phyloP scores from a whole-genome alignment of 2,888 invertebrate genomes.

The Clivina fossor region DNA sequence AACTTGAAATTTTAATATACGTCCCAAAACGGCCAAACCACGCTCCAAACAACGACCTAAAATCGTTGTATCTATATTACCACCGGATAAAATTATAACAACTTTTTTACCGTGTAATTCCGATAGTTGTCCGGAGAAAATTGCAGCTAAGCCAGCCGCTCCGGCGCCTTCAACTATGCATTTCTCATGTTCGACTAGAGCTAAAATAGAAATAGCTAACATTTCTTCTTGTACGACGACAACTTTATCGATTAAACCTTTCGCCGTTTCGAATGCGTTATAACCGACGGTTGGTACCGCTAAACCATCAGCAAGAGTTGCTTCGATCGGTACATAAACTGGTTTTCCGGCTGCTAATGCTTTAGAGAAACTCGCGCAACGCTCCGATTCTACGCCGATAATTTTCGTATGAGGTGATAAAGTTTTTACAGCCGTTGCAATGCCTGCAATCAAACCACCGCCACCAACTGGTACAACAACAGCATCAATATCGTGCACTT shows the following conservation, averaged over 20 bases:
- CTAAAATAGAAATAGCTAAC: conserved; percentile 79
- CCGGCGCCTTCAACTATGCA: conserved; percentile 92
- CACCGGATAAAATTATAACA: conserved; percentile 78
- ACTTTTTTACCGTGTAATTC: conserved; percentile 82
- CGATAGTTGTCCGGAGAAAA: conserved; percentile 76
- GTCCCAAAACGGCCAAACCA: conserved; percentile 79
- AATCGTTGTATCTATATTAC: conserved; percentile 86
- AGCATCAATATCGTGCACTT: conserved; percentile 81
- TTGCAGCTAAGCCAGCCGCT: conserved; percentile 81
- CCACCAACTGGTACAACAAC: conserved; percentile 88
- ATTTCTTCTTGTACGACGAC: conserved; percentile 80
- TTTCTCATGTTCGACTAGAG: conserved; percentile 80
- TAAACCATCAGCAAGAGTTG: conserved; percentile 85
- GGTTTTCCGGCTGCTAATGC: conserved; percentile 73
- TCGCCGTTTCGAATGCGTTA: conserved; percentile 78
- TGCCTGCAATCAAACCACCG: conserved; percentile 83
- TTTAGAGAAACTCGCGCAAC: conserved; percentile 76
- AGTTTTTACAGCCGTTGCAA: conserved; percentile 81
- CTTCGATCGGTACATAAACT: conserved; percentile 64
- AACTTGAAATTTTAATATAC: conserved; percentile 69
- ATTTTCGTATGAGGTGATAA: conserved; percentile 76
- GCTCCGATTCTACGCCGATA: conserved; percentile 86
- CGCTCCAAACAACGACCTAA: conserved; percentile 81
- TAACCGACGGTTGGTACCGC: conserved; percentile 86
- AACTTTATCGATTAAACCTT: conserved; percentile 74